A percentile compares a stretch with the other conserved stretches of the same genome.
Conservation (phyloP, 2,113 vertebrate species). For the Herpetotheres cachinnans region DNA sequence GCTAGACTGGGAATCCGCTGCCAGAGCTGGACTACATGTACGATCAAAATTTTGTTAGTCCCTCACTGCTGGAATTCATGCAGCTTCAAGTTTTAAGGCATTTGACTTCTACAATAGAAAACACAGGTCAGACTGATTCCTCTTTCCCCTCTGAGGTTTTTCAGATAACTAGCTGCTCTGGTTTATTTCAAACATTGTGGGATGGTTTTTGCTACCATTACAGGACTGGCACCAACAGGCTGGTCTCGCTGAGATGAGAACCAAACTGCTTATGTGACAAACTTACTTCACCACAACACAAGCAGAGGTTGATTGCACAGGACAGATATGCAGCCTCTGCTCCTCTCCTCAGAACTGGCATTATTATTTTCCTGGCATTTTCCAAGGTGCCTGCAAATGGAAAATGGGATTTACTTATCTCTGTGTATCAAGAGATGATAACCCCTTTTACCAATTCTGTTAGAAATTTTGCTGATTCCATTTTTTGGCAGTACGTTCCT, state of each 20-base stretch:
- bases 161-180: background rate
- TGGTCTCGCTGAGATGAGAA: background rate
- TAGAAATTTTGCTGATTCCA: background rate
- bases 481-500: background rate
- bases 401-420: background rate
- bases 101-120: background rate
- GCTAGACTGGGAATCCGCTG: background rate
- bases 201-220: background rate
- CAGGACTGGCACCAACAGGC: background rate
- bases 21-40: background rate
- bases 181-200: background rate
- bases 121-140: background rate
- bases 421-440: background rate
- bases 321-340: background rate
- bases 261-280: background rate
- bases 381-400: background rate
- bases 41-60: background rate
- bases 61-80: background rate
- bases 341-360: background rate
- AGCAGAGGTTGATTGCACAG: background rate
- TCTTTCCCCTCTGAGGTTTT: background rate
- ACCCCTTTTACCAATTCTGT: background rate
- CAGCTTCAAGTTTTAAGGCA: background rate
- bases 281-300: background rate
- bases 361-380: background rate